phyloP scores from a whole-genome alignment of 2,113 vertebrate species.

The Propithecus coquereli region DNA sequence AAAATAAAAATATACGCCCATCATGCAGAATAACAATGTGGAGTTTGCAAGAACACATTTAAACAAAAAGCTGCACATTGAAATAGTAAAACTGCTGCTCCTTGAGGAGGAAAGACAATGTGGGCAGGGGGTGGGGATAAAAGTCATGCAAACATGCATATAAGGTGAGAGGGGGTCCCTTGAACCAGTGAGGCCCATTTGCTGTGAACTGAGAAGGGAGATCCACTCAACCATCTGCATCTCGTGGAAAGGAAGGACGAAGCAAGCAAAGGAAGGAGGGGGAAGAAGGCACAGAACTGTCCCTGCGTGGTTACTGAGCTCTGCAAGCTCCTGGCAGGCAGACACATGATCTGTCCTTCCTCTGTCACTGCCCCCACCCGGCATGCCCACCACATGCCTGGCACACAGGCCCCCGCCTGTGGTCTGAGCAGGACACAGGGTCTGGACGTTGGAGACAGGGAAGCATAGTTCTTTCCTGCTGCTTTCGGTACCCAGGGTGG shows the following conservation, averaged over 20 bases:
- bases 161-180: background rate
- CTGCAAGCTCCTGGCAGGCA: background rate
- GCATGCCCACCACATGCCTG: background rate
- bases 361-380: background rate
- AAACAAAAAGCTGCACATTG: background rate
- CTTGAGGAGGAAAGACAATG: background rate
- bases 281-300: too few species aligned
- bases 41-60: background rate
- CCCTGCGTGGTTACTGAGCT: fast-evolving
- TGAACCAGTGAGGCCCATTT: background rate
- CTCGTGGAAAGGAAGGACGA: background rate
- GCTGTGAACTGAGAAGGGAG: background rate
- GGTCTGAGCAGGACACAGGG: background rate
- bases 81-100: background rate
- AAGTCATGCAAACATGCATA: too few species aligned
- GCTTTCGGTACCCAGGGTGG: background rate
- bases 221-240: background rate
- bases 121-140: background rate
- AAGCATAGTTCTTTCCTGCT: too few species aligned
- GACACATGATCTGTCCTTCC: background rate
- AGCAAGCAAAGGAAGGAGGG: background rate
- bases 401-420: background rate
- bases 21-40: background rate
- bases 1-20: background rate
- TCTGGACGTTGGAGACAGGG: too few species aligned